Percentiles rank a stretch among this genome's conserved stretches.
Evolutionary conservation across 2,888 invertebrate species (phyloP).

Genomic region (Matsumyia berberina): DNA sequence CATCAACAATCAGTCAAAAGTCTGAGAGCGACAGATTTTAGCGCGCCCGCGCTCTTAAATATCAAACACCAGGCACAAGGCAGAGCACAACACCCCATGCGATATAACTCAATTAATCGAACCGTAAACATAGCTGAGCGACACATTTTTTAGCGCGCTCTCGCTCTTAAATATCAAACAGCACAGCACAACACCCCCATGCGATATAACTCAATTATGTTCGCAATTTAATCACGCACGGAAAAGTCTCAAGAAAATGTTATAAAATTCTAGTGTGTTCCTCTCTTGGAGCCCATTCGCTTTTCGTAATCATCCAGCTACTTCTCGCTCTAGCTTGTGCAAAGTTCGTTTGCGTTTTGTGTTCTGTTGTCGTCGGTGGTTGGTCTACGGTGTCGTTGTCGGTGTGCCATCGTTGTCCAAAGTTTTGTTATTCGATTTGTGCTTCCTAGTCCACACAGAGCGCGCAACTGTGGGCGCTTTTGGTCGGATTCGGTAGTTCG

Average conservation of each 20-base stretch:
- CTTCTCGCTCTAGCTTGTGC: slow-evolving; percentile 32
- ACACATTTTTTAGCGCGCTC: neutral
- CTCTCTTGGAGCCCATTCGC: slow-evolving; percentile 12
- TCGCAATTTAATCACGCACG: slow-evolving; percentile 38
- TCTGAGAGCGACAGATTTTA: neutral
- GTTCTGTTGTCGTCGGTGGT: slow-evolving; percentile 1
- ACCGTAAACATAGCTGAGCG: no score
- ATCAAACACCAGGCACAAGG: no score
- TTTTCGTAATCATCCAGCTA: slow-evolving; percentile 2
- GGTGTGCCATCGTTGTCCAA: neutral
- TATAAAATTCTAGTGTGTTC: slow-evolving; percentile 14
- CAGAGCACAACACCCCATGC: slow-evolving; percentile 26
- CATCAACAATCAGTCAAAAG: slow-evolving; percentile 13
- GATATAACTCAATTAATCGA: slow-evolving; percentile 34
- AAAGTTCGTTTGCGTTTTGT: slow-evolving; percentile 11
- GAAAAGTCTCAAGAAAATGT: slow-evolving; percentile 36
- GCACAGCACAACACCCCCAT: slow-evolving; percentile 28
- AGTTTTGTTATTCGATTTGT: slow-evolving; percentile 28
- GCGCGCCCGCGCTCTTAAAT: slow-evolving; percentile 21
- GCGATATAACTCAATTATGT: slow-evolving; percentile 33
- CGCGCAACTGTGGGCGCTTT: slow-evolving; percentile 26
- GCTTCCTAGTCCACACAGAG: slow-evolving; percentile 18
- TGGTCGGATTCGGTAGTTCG: slow-evolving; percentile 20
- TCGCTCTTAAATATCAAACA: slow-evolving; percentile 32
- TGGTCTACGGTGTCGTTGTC: slow-evolving; percentile 13